Base-by-base conservation (phyloP, 2,888 invertebrate genomes). In the Eristalis arbustorum region DNA sequence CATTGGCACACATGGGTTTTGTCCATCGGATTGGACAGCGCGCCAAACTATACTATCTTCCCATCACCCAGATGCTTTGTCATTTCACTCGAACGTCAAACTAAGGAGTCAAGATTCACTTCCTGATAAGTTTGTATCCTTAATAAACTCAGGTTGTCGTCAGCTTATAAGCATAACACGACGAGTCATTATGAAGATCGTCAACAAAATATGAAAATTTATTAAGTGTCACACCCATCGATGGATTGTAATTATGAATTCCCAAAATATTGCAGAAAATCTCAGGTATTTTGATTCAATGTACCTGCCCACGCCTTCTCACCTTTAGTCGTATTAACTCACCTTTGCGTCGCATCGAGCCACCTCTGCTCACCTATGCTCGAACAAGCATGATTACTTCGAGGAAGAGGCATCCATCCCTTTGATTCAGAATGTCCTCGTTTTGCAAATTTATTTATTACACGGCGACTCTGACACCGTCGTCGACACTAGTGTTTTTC, bases 391-490 rank as follows among this genome's bases (percentile, higher is more conserved):
- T 18, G 49, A 49, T 18, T 18, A 18, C 49, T 49, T 49, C 49
- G 49, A 2, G 49, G 49, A 49, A 49, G 49, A 2, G 49, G 18
- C 49, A 49, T 49, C 64, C 49, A 49, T 49, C 64, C 42, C 40
- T 31, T 61, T 42, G 6, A 79, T 79, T 67, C 5, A 56, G 25
- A 84, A 57, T 71, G 63, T 49, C 66, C 61, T 80, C 49, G 40
- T 71, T 84, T 79, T 74, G 67, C 62, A 84, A 80, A 80, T 80
- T 25, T 49, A 71, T 80, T 84, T 79, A 79, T 59, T 84, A 62
- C n/a, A n/a, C 63, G 57, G 40, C 71, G 64, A 49, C 72, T 31
- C 42, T 23, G 8, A 49, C 49, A n/a, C 18, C 49, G 18, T 5
- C 6, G 1, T 5, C 31, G 49, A 1, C 31, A 31, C 31, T 4